A percentile compares a stretch with the other conserved stretches of the same genome.
These are phyloP conservation scores for Probaryconus sp. DNA, from an alignment of 1,140 invertebrate genomes.

Conservation along the genomic window DNA sequence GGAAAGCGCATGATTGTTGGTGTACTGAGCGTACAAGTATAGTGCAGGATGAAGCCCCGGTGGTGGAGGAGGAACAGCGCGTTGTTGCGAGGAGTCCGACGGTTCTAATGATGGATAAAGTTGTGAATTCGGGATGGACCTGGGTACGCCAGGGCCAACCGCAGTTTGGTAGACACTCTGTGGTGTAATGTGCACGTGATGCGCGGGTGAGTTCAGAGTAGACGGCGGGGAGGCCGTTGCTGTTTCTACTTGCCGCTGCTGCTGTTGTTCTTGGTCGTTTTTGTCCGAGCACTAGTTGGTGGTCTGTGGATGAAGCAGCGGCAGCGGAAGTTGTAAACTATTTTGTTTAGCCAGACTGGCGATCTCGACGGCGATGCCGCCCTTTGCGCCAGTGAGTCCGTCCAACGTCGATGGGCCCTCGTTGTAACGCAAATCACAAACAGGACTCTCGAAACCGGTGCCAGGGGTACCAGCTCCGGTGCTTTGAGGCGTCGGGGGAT, in stretches of 20 bases:
- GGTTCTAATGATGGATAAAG: constrained; percentile 69
- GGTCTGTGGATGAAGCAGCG: constrained; percentile 76
- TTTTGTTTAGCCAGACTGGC: constrained; percentile 76
- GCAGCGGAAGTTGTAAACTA: constrained; percentile 76
- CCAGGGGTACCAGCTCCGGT: constrained; percentile 72
- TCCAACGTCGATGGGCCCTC: constrained; percentile 76
- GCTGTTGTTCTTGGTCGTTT: constrained; percentile 57
- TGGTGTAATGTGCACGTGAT: constrained; percentile 69
- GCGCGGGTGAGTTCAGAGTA: constrained; percentile 70
- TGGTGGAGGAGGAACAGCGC: constrained; percentile 65
- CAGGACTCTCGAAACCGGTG: constrained; percentile 75
- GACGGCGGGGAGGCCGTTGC: constrained; percentile 61
- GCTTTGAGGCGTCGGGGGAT: constrained; percentile 76
- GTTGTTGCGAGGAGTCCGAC: constrained; percentile 58
- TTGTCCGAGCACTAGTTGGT: constrained; percentile 77
- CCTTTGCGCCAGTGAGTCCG: constrained; percentile 65
- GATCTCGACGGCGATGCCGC: constrained; percentile 74
- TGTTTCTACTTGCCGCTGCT: constrained; percentile 62
- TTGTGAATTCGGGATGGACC: constrained; percentile 68
- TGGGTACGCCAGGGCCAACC: constrained; percentile 63
- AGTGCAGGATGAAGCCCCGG: constrained; percentile 75
- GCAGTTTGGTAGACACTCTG: constrained; percentile 76
- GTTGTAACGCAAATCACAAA: constrained; percentile 76
- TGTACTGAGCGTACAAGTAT: constrained; percentile 76
- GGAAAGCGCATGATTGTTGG: constrained; percentile 69